phyloP scores from a whole-genome alignment of 2,888 invertebrate species.

The Cerastis leucographa region DNA sequence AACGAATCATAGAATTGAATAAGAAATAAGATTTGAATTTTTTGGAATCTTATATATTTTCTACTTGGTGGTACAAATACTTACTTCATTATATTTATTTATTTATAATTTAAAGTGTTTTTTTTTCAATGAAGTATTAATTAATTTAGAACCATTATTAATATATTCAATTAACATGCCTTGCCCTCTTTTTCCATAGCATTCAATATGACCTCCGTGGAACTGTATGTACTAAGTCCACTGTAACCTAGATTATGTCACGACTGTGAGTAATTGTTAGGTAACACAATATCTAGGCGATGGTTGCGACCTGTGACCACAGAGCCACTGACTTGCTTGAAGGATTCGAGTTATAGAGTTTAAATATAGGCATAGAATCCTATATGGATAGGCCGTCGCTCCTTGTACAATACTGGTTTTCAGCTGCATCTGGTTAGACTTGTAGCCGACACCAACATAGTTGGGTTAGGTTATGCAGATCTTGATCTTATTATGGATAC shows the following conservation, averaged over 20 bases:
- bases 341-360: background rate
- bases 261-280: conserved; percentile 19
- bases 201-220: background rate
- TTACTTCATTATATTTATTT: too few relatives aligned
- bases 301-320: conserved; percentile 17
- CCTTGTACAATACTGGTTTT: too few relatives aligned
- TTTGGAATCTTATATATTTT: too few relatives aligned
- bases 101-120: background rate
- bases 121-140: background rate
- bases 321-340: background rate
- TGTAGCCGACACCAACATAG: too few relatives aligned
- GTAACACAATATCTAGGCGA: conserved; percentile 44
- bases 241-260: conserved; percentile 31
- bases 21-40: too few relatives aligned
- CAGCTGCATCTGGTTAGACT: too few relatives aligned
- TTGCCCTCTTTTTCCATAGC: background rate
- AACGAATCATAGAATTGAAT: too few relatives aligned
- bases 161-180: background rate
- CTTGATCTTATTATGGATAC: too few relatives aligned
- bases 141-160: background rate
- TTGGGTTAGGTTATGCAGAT: too few relatives aligned
- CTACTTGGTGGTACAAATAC: too few relatives aligned
- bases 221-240: background rate
- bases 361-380: too few relatives aligned
- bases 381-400: too few relatives aligned